Evolutionary conservation across 2,797 vertebrate species (phyloP), one percentile per base, ranked within the genome.

Genomic region (Lepilemur ruficaudatus): DNA sequence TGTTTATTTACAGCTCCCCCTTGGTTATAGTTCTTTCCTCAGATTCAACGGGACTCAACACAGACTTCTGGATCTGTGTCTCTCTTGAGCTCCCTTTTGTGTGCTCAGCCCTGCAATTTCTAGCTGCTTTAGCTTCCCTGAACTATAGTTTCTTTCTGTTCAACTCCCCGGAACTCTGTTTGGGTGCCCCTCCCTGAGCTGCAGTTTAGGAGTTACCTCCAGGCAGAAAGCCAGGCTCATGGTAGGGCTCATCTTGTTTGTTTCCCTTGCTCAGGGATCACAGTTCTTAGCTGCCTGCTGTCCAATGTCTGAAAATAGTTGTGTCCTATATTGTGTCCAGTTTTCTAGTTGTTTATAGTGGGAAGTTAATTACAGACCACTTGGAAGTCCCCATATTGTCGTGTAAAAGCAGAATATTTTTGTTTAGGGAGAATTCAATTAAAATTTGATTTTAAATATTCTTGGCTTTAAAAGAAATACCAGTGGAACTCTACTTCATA

Each of bases 361-460:
- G 30, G 25, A 82, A 15, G 59, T 94, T 91, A 79, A 61, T 93
- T 84, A 50, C 20, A 65, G 78, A 78, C 41, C 79, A 48, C 32
- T 30, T 43, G 63, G 57, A 93, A 86, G 52, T 87, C 67, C 87
- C 61, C 46, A 86, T 52, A 57, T 72, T 69, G 15, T 57, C 69
- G 61, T 94, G 8, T 96, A 78, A 91, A 72, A 28, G 9, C n/a
- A 83, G 41, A 65, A 43, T 93, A 78, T 72, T 93, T 76, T 52
- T 88, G 67, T 55, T 93, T 88, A 69, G n/a, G 28, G 32, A 52
- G 70, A 83, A 89, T 89, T 89, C 18, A 84, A 32, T 86, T 97
- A 76, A 70, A 85, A 97, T 20, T 89, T 89, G 38, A 81, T 72
- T 81, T 91, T n/a, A 81, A 95, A 63, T 95, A 48, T 85, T 92